These are phyloP conservation scores for Nephila pilipes DNA, from an alignment of 1,140 invertebrate species.

Conservation along the genomic window DNA sequence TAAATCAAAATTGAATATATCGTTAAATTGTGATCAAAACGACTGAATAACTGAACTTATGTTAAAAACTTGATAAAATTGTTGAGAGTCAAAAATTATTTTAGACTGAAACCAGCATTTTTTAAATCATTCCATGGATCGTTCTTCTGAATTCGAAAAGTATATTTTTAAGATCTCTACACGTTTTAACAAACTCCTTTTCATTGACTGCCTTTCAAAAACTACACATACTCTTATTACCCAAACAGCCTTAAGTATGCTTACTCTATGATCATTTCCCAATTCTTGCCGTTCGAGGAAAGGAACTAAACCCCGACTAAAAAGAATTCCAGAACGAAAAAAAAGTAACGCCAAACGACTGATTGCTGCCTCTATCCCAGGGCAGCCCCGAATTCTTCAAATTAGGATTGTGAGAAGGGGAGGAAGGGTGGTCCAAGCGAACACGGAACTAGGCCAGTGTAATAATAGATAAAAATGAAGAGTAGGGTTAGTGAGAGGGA, in stretches of 20 bases:
- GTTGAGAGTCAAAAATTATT: too few species aligned
- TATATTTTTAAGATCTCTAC: too few species aligned
- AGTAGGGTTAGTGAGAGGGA: not conserved
- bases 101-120: too few species aligned
- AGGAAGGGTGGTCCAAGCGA: not conserved
- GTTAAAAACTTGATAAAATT: too few species aligned
- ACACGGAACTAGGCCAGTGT: slow-evolving; percentile 18
- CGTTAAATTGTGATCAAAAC: too few species aligned
- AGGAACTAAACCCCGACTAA: not conserved
- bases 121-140: too few species aligned
- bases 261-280: not conserved
- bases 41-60: too few species aligned
- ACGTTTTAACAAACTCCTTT: not conserved
- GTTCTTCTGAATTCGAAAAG: too few species aligned
- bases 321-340: not conserved
- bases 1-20: too few species aligned
- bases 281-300: not conserved
- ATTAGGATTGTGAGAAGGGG: not conserved
- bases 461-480: slow-evolving; percentile 36
- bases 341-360: not conserved
- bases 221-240: not conserved
- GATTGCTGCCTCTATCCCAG: not conserved
- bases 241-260: not conserved
- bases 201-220: not conserved
- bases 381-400: not conserved